These are phyloP conservation scores for Leistus spinibarbis DNA, from an alignment of 2,888 invertebrate species.

Conservation along the genomic window DNA sequence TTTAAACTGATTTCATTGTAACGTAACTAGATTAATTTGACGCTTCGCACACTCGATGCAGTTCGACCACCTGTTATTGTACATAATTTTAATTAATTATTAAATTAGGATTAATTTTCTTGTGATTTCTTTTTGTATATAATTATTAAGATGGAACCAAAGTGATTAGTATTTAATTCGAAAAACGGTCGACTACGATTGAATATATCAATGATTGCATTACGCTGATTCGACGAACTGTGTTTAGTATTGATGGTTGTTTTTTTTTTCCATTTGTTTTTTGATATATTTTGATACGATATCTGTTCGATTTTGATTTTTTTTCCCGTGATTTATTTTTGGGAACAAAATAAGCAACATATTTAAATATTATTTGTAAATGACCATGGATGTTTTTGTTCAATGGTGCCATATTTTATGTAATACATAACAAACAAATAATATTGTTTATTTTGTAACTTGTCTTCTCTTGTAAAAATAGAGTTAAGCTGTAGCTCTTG, in stretches of 20 bases:
- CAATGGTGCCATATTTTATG: slow-evolving; percentile 37
- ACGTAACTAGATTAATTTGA: slow-evolving; percentile 7
- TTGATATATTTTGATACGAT: slow-evolving; percentile 33
- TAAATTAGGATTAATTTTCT: slow-evolving; percentile 22
- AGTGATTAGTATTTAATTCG: slow-evolving; percentile 28
- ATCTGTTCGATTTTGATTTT: slow-evolving; percentile 17
- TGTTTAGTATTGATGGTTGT: slow-evolving; percentile 1
- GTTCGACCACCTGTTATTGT: slow-evolving; percentile 33
- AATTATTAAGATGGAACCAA: slow-evolving; percentile 33
- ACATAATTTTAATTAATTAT: slow-evolving; percentile 28
- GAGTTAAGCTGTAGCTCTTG: slow-evolving; percentile 25
- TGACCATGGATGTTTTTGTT: slow-evolving; percentile 10
- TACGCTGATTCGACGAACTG: slow-evolving; percentile 1
- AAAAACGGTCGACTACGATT: slow-evolving; percentile 24
- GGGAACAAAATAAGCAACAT: slow-evolving; percentile 19
- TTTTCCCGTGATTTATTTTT: slow-evolving; percentile 4
- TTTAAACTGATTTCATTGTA: slow-evolving; percentile 13
- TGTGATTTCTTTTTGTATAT: slow-evolving; percentile 38
- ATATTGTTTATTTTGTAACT: slow-evolving; percentile 32
- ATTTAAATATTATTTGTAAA: slow-evolving; percentile 21
- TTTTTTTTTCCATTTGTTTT: slow-evolving; percentile 17
- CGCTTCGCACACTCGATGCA: slow-evolving; percentile 31
- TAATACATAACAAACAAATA: slow-evolving; percentile 22
- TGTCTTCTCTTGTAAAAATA: slow-evolving; percentile 32
- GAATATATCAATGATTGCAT: background rate